A percentile compares a stretch with the other conserved stretches of the same genome.
Evolutionary conservation across 1,140 invertebrate species (phyloP).

Genomic region (Aplysia californica): DNA sequence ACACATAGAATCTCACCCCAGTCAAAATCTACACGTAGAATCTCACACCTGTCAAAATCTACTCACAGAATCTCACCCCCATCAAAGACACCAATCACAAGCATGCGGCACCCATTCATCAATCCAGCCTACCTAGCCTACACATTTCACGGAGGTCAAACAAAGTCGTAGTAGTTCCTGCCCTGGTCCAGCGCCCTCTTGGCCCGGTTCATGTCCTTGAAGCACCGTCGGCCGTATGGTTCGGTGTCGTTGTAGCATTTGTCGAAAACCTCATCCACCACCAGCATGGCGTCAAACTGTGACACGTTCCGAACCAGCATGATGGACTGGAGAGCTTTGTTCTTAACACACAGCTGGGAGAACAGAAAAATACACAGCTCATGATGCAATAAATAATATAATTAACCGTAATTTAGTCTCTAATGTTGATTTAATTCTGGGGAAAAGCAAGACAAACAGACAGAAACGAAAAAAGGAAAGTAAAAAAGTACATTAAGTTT

Average conservation of each 20-base stretch:
- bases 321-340: conserved; percentile 86
- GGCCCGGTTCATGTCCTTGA: conserved; percentile 42
- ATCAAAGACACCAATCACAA: too few relatives aligned
- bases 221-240: conserved; percentile 80
- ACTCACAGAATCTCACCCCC: too few relatives aligned
- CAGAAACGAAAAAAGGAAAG: too few relatives aligned
- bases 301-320: conserved; percentile 82
- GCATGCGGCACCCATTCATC: too few relatives aligned
- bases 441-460: too few relatives aligned
- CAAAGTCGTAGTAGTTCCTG: conserved; percentile 40
- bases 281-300: conserved; percentile 77
- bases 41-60: too few relatives aligned
- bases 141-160: too few relatives aligned
- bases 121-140: too few relatives aligned
- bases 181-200: conserved; percentile 48
- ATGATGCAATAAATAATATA: neutral
- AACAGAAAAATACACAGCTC: conserved; percentile 12
- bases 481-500: too few relatives aligned
- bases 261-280: conserved; percentile 89
- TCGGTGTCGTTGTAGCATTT: conserved; percentile 95
- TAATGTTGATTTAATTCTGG: neutral
- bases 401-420: neutral
- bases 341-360: conserved; percentile 88
- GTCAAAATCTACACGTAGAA: too few relatives aligned
- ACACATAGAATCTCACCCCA: too few relatives aligned